Percentiles rank a stretch among this genome's conserved stretches.
Conservation (phyloP, 1,140 invertebrate species). For the Nasonia giraulti region DNA sequence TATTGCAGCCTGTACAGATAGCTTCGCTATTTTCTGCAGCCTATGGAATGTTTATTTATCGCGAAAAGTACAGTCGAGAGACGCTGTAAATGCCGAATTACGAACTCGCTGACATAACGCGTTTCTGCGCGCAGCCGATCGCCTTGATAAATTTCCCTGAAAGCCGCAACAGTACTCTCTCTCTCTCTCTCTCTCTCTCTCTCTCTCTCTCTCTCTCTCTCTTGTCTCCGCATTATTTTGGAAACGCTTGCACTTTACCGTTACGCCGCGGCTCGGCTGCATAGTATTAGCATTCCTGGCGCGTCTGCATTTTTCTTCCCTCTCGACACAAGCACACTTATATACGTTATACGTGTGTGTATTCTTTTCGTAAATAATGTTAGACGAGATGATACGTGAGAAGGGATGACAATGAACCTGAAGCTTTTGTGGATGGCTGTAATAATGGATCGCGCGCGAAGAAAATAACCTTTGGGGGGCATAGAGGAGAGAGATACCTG, state of each 20-base stretch:
- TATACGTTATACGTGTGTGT: neutral
- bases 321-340: neutral
- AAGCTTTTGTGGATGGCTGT: neutral
- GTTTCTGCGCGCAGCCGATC: neutral
- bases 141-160: slow-evolving; percentile 32
- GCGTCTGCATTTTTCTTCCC: slow-evolving; percentile 9
- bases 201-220: no score
- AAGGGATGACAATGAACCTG: slow-evolving; percentile 32
- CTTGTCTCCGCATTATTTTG: slow-evolving; percentile 36
- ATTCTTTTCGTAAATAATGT: slow-evolving; percentile 28
- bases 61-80: neutral
- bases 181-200: neutral
- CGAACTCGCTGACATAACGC: neutral
- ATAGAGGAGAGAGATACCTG: neutral
- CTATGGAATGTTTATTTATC: neutral
- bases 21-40: neutral
- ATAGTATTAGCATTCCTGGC: slow-evolving; percentile 22
- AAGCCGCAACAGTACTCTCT: slow-evolving; percentile 10
- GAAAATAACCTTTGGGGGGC: slow-evolving; percentile 11
- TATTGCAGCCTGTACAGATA: no score
- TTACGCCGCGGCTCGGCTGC: neutral
- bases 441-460: slow-evolving; percentile 5
- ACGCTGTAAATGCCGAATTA: no score
- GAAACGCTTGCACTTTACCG: slow-evolving; percentile 40
- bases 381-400: slow-evolving; percentile 38